Conservation (phyloP, 2,113 vertebrate genomes). For the Peromyscus californicus region DNA sequence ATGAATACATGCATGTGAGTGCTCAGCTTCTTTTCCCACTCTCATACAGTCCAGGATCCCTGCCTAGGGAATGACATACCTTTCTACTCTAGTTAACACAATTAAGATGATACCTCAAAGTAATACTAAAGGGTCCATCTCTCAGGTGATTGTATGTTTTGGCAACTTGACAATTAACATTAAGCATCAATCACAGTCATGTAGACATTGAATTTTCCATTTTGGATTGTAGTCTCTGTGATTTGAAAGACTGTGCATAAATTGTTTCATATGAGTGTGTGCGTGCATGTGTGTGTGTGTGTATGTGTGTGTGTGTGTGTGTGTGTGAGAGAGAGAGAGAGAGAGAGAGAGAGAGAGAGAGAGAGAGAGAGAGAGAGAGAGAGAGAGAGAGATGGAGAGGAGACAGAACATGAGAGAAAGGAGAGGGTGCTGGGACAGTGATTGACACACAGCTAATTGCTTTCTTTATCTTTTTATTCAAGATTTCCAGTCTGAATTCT, state of each 20-base stretch:
- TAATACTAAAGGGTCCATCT: not conserved
- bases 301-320: no score
- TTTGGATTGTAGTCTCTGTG: not conserved
- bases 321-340: no score
- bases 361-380: no score
- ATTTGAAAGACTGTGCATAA: not conserved
- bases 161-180: not conserved
- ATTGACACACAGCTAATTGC: not conserved
- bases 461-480: not conserved
- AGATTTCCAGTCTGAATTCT: conserved; percentile 34
- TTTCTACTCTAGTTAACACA: not conserved
- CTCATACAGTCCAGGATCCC: not conserved
- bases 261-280: not conserved
- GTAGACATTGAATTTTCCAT: not conserved
- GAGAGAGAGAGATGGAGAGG: no score
- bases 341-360: no score
- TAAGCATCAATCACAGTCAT: not conserved
- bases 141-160: not conserved
- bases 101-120: no score
- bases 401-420: not conserved
- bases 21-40: not conserved
- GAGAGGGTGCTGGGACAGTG: not conserved
- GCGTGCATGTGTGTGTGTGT: not conserved
- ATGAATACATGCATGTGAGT: not conserved
- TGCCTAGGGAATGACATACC: not conserved